phyloP scores from a whole-genome alignment of 1,140 invertebrate genomes.

The Hycleus cichorii region DNA sequence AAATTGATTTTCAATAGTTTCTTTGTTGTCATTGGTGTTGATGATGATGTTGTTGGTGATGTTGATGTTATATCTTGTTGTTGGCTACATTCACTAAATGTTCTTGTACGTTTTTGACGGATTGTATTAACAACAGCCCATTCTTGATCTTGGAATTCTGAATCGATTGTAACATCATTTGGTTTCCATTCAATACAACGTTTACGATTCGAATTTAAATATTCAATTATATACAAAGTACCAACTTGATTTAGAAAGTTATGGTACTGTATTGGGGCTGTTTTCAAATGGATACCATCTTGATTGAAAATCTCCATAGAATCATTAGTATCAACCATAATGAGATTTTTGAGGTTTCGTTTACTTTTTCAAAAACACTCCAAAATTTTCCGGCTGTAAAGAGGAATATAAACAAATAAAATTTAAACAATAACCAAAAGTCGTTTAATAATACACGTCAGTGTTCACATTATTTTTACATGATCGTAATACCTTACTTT shows the following conservation, averaged over 20 bases:
- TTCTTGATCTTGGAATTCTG: conserved; percentile 69
- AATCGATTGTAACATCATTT: conserved; percentile 63
- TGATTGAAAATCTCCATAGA: conserved; percentile 49
- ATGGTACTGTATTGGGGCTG: conserved; percentile 47
- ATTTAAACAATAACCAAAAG: too few relatives aligned
- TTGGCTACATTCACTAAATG: conserved; percentile 45
- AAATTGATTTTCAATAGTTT: conserved; percentile 57
- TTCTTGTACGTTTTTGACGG: conserved; percentile 44
- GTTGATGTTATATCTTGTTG: conserved; percentile 25
- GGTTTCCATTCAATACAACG: conserved; percentile 73
- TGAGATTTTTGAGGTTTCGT: too few relatives aligned
- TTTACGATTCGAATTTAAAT: conserved; percentile 42
- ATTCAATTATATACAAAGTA: conserved; percentile 50
- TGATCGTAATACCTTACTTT: too few relatives aligned
- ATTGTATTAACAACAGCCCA: conserved; percentile 74
- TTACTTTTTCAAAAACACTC: too few relatives aligned
- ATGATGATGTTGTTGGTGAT: too few relatives aligned
- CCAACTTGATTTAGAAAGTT: conserved; percentile 52
- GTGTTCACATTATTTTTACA: too few relatives aligned
- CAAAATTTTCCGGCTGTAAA: too few relatives aligned
- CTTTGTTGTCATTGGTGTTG: conserved; percentile 19
- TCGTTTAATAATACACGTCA: too few relatives aligned
- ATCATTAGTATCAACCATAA: conserved; percentile 1
- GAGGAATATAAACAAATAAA: too few relatives aligned
- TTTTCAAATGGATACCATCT: conserved; percentile 54